These are phyloP conservation scores for Limulus polyphemus DNA, from an alignment of 2,888 invertebrate species.

Conservation along the genomic window DNA sequence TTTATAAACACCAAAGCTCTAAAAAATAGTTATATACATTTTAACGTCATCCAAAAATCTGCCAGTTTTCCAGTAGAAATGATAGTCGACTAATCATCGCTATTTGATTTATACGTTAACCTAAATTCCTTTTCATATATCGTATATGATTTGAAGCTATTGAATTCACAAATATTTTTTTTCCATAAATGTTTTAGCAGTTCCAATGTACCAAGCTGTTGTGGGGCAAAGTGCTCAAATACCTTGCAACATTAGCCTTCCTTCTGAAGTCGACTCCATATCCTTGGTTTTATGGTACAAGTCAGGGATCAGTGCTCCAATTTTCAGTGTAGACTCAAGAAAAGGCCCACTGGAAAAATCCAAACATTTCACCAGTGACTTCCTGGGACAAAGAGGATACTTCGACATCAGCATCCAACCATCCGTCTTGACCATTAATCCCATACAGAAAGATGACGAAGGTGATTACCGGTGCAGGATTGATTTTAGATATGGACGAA, in stretches of 20 bases:
- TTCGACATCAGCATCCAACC: slow-evolving; percentile 21
- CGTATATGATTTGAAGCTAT: too few species aligned
- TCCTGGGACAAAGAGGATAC: slow-evolving; percentile 17
- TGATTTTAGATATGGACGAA: slow-evolving; percentile 21
- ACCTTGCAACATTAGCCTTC: slow-evolving; percentile 35
- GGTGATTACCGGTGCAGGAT: slow-evolving; percentile 21
- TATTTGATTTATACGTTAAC: too few species aligned
- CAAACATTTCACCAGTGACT: slow-evolving; percentile 15
- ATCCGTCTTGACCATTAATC: slow-evolving; percentile 17
- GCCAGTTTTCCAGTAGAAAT: too few species aligned
- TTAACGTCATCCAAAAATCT: too few species aligned
- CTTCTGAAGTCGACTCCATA: slow-evolving; percentile 18
- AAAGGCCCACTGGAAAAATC: slow-evolving; percentile 11
- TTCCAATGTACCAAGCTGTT: slow-evolving; percentile 20
- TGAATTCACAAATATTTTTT: too few species aligned
- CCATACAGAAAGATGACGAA: slow-evolving; percentile 20
- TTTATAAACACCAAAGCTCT: too few species aligned
- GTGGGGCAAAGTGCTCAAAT: slow-evolving; percentile 20
- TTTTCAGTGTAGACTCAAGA: slow-evolving; percentile 20
- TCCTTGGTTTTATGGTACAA: slow-evolving; percentile 22
- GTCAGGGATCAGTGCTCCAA: slow-evolving; percentile 18
- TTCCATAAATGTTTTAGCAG: background rate
- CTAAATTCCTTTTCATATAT: too few species aligned
- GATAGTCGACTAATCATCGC: too few species aligned
- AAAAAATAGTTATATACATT: too few species aligned